A percentile compares a stretch with the other conserved stretches of the same genome.
These are phyloP conservation scores for Drosophila sordidapex DNA, from an alignment of 2,888 invertebrate species.

Conservation along the genomic window DNA sequence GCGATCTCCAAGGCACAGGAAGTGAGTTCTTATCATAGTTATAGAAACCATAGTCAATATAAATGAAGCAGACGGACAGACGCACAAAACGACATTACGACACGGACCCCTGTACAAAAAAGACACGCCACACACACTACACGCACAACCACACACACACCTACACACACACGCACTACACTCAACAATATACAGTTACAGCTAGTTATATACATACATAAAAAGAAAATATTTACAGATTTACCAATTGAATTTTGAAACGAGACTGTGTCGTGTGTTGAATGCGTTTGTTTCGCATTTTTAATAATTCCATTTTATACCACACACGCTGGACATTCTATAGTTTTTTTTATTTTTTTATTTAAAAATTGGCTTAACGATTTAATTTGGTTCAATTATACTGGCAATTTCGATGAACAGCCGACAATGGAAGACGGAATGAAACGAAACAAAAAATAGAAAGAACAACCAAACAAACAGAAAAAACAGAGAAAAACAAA, in stretches of 20 bases:
- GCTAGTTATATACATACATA: constrained; percentile 17
- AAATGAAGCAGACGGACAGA: constrained; percentile 66
- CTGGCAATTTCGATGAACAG: constrained; percentile 74
- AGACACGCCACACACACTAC: constrained; percentile 28
- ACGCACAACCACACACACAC: background rate
- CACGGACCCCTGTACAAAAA: constrained; percentile 71
- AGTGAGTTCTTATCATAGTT: constrained; percentile 85
- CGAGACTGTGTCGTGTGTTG: constrained; percentile 60
- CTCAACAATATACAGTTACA: constrained; percentile 6
- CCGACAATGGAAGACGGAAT: constrained; percentile 57
- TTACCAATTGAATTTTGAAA: constrained; percentile 15
- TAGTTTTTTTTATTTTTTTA: constrained; percentile 31
- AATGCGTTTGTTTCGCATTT: constrained; percentile 68
- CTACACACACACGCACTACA: constrained; percentile 12
- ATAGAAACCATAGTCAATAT: constrained; percentile 84
- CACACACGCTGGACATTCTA: constrained; percentile 44
- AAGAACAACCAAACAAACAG: constrained; percentile 18
- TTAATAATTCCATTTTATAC: constrained; percentile 72
- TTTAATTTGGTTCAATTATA: constrained; percentile 58
- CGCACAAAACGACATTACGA: constrained; percentile 15
- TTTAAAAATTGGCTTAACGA: constrained; percentile 30
- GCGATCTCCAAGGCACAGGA: constrained; percentile 85
- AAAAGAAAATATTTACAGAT: constrained; percentile 29
- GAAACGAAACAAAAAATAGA: constrained; percentile 29
- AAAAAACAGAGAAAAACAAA: constrained; percentile 14